Evolutionary conservation across 2,797 vertebrate species (phyloP), one percentile per base, ranked within the genome.

Genomic region (Leucoraja ocellata): DNA sequence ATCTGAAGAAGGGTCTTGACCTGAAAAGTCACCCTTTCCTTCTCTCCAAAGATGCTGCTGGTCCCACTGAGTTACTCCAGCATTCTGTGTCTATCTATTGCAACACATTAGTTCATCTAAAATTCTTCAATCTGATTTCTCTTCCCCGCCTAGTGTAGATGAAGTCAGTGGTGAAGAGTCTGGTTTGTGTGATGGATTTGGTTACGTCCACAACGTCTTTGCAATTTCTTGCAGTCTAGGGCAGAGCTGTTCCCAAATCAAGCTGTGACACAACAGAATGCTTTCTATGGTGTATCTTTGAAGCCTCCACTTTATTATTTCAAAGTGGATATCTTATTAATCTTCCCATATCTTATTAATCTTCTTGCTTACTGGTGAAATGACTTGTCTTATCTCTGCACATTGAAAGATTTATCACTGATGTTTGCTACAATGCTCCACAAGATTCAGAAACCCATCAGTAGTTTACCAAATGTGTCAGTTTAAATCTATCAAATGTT

Each of bases 301-400:
- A 68, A 68, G 16, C 8, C 61, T 21, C 63, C 21, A 46, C 39
- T 76, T 74, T 39, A 68, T 25, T 76, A n/a, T 92, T 92, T 76
- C 90, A 74, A 68, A 76, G 5, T 39, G 13, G 25, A 9, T 6
- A 16, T 76, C 11, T 7, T 92, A 46, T 76, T 76, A 46, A 28
- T 92, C 21, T 76, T 1, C 6, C 32, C 32, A 9, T 6, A 16
- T 76, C 11, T 7, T 92, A 46, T 76, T 76, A 28, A 28, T 92
- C 21, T 76, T 1, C 6, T 91, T 91, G 88, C 13, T 91, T 54
- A 1, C 36, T 54, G 39, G 21, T 39, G 39, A 73, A 73, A 32
- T 91, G 65, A n/a, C 71, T 91, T 91, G 83, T 73, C 65, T 91
- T 91, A 73, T 74, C 90, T 28, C 32, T 74, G 65, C 14, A 73